These are phyloP conservation scores for Salminus brasiliensis DNA, from an alignment of 2,113 vertebrate species.

Conservation along the genomic window DNA sequence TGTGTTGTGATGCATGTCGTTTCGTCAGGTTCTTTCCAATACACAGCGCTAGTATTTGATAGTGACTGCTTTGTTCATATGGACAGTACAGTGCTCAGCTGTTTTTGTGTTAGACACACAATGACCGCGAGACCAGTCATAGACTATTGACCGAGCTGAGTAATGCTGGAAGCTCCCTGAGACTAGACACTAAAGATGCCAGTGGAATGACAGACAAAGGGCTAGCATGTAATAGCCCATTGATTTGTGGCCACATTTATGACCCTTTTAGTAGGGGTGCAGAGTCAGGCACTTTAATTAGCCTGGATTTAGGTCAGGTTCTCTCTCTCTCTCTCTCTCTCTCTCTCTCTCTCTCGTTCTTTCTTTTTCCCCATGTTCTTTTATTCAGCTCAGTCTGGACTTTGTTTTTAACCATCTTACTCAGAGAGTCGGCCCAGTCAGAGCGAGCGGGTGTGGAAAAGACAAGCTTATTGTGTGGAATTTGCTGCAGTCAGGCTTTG, in stretches of 20 bases:
- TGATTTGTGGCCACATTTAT: conserved; percentile 19
- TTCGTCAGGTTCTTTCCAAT: no score
- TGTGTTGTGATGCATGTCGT: no score
- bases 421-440: conserved; percentile 50
- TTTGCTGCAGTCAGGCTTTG: conserved; percentile 79
- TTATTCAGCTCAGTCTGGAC: background rate
- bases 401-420: conserved; percentile 6
- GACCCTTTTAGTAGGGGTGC: background rate
- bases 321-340: background rate
- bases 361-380: background rate
- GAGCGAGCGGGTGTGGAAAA: conserved; percentile 61
- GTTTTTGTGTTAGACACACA: background rate
- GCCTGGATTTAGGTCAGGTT: conserved; percentile 21
- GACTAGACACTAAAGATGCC: background rate
- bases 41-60: no score
- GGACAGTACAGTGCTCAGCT: background rate
- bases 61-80: background rate
- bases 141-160: background rate
- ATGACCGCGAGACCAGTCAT: background rate
- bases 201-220: background rate
- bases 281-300: conserved; percentile 16
- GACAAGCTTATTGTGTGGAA: conserved; percentile 73
- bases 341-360: no score
- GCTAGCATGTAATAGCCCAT: background rate
- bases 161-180: conserved; percentile 9